These are phyloP conservation scores for Sinocyclocheilus grahami DNA, from an alignment of 2,113 vertebrate genomes.

Conservation along the genomic window DNA sequence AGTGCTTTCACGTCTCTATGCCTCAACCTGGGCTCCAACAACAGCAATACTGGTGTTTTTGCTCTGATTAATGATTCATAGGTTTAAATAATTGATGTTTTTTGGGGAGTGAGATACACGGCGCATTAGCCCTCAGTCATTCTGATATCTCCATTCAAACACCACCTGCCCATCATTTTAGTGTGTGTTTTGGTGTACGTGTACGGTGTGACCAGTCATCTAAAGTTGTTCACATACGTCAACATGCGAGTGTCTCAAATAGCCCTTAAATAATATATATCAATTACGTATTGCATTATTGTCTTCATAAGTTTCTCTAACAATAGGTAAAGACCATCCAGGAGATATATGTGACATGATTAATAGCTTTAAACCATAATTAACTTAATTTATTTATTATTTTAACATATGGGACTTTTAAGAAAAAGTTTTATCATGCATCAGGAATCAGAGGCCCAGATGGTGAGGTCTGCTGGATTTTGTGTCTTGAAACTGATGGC, in stretches of 20 bases:
- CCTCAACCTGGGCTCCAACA: constrained; percentile 58
- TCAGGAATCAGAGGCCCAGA: neutral
- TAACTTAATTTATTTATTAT: neutral
- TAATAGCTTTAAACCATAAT: neutral
- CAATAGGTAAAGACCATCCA: neutral
- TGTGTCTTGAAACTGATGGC: neutral
- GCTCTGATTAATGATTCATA: constrained; percentile 64
- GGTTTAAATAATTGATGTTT: constrained; percentile 72
- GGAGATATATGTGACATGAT: neutral
- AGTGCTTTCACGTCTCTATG: constrained; percentile 32
- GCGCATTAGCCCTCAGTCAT: constrained; percentile 53
- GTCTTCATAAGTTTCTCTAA: neutral
- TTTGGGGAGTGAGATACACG: constrained; percentile 58
- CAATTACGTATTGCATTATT: neutral
- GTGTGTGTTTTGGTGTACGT: neutral
- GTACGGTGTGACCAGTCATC: neutral
- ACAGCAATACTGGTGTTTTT: constrained; percentile 68
- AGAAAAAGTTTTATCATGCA: neutral
- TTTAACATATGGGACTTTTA: neutral
- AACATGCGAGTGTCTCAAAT: neutral
- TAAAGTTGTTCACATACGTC: constrained; percentile 4
- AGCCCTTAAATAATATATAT: constrained; percentile 22
- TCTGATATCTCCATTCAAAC: constrained; percentile 56
- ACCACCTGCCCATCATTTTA: constrained; percentile 20
- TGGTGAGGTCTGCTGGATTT: constrained; percentile 10